Base-by-base conservation (phyloP, 2,113 vertebrate genomes). In the Helogale parvula region DNA sequence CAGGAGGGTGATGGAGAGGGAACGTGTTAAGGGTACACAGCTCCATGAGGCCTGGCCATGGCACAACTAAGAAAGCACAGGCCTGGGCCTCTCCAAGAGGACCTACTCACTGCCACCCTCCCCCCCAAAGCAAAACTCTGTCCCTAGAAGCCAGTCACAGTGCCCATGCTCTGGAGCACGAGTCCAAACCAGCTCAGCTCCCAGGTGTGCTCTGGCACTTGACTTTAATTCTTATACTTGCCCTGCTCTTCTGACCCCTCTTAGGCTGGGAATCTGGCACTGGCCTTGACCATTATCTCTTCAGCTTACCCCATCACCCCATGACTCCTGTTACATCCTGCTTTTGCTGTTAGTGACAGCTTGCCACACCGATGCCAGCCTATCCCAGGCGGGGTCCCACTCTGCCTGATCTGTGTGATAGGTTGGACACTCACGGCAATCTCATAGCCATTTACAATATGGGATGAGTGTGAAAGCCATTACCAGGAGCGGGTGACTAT, bases 81-180 rank as follows among this genome's bases (percentile, higher is more conserved):
- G 52, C n/a, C 41, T 47, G 21, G 45, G 23, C 54, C 54, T 94
- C 57, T 25, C 33, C 27, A 29, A 17, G 66, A 47, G 7, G 17
- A 54, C 57, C 57, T 60, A 21, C 16, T 27, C 11, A 33, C 29
- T 9, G 31, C 4, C 23, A 15, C 57, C 57, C 19, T 21, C 54
- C 2, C 31, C 7, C 27, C 21, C 38, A 17, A 68, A 84, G 80
- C 45, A 79, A 38, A 79, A 33, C 21, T 50, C 38, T 35, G 35
- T 74, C 54, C 41, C 17, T 50, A 45, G 54, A 69, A 88, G 21
- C 45, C 52, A 76, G 9, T 27, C 16, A 5, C 63, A 38, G 38
- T 6, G 9, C 19, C 35, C 33, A 9, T n/a, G 38, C 27, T 72
- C 10, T 2, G 1, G 31, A 65, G 17, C 31, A 1, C 2, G 0